A percentile compares a stretch with the other conserved stretches of the same genome.
These are phyloP conservation scores for Saccopteryx leptura DNA, from an alignment of 2,113 vertebrate genomes.

Conservation along the genomic window DNA sequence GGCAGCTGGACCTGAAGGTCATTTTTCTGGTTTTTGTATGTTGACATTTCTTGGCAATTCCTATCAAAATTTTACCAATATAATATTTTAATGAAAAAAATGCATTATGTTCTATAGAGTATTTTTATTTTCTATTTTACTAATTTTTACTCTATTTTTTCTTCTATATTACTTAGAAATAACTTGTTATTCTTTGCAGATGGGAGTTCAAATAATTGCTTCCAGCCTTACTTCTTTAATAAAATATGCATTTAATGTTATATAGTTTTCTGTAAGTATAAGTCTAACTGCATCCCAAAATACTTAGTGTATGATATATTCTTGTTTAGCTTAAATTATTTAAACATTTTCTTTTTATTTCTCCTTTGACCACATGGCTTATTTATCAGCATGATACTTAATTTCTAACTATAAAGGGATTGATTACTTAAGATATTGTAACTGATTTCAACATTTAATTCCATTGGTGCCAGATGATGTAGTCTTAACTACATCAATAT, in stretches of 20 bases:
- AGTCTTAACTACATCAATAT: neutral
- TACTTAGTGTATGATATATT: neutral
- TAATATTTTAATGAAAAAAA: neutral
- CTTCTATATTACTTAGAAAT: neutral
- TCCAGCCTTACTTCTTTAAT: neutral
- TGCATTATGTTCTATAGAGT: neutral
- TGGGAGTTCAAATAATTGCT: neutral
- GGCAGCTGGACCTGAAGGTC: too few relatives aligned
- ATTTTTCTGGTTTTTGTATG: neutral
- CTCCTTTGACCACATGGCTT: neutral
- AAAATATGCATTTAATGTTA: neutral
- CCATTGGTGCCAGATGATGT: neutral
- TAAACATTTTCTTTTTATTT: neutral
- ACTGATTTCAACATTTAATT: neutral
- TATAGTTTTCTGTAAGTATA: neutral
- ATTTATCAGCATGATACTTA: neutral
- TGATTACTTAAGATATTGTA: neutral
- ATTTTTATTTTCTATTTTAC: neutral
- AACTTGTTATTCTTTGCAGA: neutral
- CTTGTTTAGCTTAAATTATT: neutral
- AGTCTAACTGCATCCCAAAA: neutral
- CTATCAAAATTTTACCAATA: neutral
- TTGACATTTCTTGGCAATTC: neutral
- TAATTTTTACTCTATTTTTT: neutral
- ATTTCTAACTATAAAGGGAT: neutral